phyloP scores from a whole-genome alignment of 2,888 invertebrate species.

The Pyralis farinalis region DNA sequence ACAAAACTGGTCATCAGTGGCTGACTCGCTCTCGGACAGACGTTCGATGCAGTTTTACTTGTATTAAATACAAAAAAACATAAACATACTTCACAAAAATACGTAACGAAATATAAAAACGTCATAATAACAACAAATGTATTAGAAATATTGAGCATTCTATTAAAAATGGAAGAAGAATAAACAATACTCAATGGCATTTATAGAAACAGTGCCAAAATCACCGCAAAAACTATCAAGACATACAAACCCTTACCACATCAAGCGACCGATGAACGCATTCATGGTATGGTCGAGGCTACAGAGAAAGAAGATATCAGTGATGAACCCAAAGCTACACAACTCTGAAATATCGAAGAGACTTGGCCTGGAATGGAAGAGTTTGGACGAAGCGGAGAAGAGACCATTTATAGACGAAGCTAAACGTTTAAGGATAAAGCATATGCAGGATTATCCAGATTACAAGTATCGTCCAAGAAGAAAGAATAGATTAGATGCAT shows the following conservation, averaged over 20 bases:
- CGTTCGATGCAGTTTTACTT: not conserved
- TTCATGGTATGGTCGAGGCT: conserved; percentile 99
- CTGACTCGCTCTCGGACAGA: conserved; percentile 32
- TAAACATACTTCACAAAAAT: too few relatives aligned
- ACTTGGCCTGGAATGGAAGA: conserved; percentile 92
- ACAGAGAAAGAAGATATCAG: conserved; percentile 91
- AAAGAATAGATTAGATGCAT: conserved; percentile 77
- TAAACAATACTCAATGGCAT: conserved; percentile 44
- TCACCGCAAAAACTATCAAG: conserved; percentile 64
- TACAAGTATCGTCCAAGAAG: conserved; percentile 85
- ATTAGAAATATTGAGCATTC: not conserved
- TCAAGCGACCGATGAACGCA: conserved; percentile 98
- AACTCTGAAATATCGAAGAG: conserved; percentile 91
- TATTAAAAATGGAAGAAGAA: not conserved
- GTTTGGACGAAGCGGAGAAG: conserved; percentile 88
- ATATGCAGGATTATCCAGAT: conserved; percentile 87
- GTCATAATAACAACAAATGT: too few relatives aligned
- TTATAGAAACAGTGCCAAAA: conserved; percentile 46
- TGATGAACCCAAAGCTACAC: conserved; percentile 90
- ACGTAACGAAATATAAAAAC: too few relatives aligned
- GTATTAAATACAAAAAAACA: not conserved
- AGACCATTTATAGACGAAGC: conserved; percentile 95
- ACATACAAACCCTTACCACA: conserved; percentile 84
- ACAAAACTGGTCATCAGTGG: conserved; percentile 63
- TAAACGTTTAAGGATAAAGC: conserved; percentile 86